Base-by-base conservation (phyloP, 2,888 invertebrate species). In the Rhamphomyia laevipes region DNA sequence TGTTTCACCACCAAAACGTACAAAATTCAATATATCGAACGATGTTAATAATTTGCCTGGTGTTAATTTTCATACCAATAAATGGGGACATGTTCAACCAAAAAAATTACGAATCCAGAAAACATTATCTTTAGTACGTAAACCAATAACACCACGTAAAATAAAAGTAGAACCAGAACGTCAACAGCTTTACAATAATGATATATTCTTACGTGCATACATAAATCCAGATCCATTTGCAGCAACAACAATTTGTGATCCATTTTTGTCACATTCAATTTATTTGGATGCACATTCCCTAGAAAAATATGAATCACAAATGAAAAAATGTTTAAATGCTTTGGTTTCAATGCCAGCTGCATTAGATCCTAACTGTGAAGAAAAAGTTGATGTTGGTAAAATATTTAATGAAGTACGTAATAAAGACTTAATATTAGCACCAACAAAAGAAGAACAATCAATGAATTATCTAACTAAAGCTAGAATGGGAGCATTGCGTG, bases 281-380 rank as follows among this genome's bases (percentile, higher is more conserved):
- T 82, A 80, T 60, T 77, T 81, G 56, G 82, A 84, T 59, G 79
- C 81, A 53, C 73, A 74, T 56, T 81, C 84, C 60, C 74, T 88
- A 2, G 75, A 78, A 43, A 76, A 78, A 50, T 82, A 86, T 63
- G 83, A 84, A 66, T 70, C 63, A 1, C 79, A 83, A 59, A 84
- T 87, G 51, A 84, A 80, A 61, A 82, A 84, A 57, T 89, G 87
- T 87, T 68, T 89, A 0, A 88, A 89, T 65, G 81, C 80, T 10
- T 70, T 89, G 46, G 70, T 89, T 9, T 81, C 85, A 4, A 84
- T 87, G 1, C 86, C 86, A 0, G 75, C 78, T 0, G 85, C 86
- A 55, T 72, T 86, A 1, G 80, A 81, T 55, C 75, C 79, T 38
- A 68, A 76, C n/a, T 77, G 77, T 56, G 68, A 68, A 49, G 73